Evolutionary conservation across 2,797 vertebrate species (phyloP).

Genomic region (Miichthys miiuy): DNA sequence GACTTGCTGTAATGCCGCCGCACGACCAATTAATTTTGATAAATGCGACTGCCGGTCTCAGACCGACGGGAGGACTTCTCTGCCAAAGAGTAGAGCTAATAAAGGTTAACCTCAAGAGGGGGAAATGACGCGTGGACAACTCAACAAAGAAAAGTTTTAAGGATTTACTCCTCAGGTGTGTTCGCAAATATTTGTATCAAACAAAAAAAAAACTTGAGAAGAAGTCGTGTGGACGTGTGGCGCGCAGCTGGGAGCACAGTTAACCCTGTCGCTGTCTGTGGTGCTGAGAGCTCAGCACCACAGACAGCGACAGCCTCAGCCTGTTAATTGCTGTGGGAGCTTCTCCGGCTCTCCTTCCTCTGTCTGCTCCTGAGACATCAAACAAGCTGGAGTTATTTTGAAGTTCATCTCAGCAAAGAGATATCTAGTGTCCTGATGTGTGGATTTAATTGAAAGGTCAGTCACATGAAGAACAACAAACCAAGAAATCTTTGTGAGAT

Average conservation of each 20-base stretch:
- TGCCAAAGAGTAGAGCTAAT: slow-evolving; percentile 36
- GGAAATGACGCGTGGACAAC: not conserved
- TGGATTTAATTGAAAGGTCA: not conserved
- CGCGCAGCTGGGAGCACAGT: slow-evolving; percentile 3
- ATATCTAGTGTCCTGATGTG: not conserved
- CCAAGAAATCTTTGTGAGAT: not conserved
- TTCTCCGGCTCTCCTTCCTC: not conserved
- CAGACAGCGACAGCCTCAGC: slow-evolving; percentile 54
- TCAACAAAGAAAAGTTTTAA: slow-evolving; percentile 8
- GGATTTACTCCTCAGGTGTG: not conserved
- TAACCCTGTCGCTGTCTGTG: slow-evolving; percentile 68
- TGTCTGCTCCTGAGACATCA: not conserved
- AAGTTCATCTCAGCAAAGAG: slow-evolving; percentile 6
- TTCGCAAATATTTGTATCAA: not conserved
- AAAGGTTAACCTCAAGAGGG: slow-evolving; percentile 29
- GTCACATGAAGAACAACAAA: not conserved
- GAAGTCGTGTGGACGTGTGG: slow-evolving; percentile 27
- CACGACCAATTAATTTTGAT: slow-evolving; percentile 82
- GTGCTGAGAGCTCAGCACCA: slow-evolving; percentile 71
- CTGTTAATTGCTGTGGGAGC: not conserved
- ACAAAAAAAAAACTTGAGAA: slow-evolving; percentile 26
- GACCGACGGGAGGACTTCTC: slow-evolving; percentile 36
- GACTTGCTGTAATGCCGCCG: slow-evolving; percentile 55
- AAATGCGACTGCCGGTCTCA: slow-evolving; percentile 69
- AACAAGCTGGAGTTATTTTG: not conserved